phyloP scores from a whole-genome alignment of 1,140 invertebrate species.

The Drosophila azteca region DNA sequence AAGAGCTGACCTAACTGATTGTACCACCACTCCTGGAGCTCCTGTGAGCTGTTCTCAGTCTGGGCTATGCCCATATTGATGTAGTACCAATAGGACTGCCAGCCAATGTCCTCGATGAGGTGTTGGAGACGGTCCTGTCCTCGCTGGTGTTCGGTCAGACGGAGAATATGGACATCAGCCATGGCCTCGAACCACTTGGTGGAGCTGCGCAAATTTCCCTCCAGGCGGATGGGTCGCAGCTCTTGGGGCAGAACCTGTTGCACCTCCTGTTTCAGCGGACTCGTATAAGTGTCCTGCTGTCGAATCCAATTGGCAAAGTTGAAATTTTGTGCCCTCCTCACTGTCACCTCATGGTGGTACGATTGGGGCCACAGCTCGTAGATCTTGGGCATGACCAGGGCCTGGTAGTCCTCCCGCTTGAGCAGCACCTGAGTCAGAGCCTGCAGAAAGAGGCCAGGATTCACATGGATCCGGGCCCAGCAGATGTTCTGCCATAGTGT shows the following conservation, averaged over 20 bases:
- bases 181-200: conserved; percentile 48
- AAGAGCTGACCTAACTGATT: conserved; percentile 45
- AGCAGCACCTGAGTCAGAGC: conserved; percentile 86
- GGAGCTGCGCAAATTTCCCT: conserved; percentile 17
- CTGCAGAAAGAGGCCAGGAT: conserved; percentile 88
- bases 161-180: conserved; percentile 41
- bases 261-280: conserved; percentile 8
- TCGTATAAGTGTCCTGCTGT: background rate
- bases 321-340: conserved; percentile 84
- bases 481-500: conserved; percentile 86
- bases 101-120: conserved; percentile 40
- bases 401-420: conserved; percentile 86
- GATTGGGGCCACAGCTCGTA: conserved; percentile 89
- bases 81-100: conserved; percentile 60
- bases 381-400: conserved; percentile 86
- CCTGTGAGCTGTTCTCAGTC: background rate
- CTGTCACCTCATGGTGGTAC: conserved; percentile 86
- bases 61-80: conserved; percentile 50
- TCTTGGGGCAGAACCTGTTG: conserved; percentile 7
- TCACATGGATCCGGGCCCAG: conserved; percentile 87
- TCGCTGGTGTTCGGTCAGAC: background rate
- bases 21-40: conserved; percentile 52
- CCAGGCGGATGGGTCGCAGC: conserved; percentile 15
- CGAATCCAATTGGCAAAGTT: conserved; percentile 49
- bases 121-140: background rate